phyloP scores from a whole-genome alignment of 2,113 vertebrate species.

The Archilochus colubris region DNA sequence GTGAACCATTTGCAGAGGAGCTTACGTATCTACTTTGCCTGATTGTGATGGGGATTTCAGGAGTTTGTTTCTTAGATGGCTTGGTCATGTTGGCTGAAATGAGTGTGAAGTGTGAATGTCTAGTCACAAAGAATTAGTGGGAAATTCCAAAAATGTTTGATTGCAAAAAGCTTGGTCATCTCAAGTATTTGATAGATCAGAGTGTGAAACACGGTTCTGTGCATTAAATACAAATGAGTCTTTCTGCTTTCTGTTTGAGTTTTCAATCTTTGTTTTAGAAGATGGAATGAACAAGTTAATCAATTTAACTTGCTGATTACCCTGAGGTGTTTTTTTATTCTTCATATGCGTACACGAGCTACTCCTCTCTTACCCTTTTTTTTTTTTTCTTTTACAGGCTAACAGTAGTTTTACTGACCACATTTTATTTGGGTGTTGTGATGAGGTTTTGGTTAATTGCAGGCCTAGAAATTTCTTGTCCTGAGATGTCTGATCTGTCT shows the following conservation, averaged over 20 bases:
- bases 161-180: not conserved
- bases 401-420: not conserved
- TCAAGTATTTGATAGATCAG: not conserved
- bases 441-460: not conserved
- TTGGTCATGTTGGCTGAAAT: not conserved
- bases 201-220: not conserved
- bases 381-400: not conserved
- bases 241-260: not conserved
- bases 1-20: not conserved
- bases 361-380: not conserved
- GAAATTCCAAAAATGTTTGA: not conserved
- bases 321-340: not conserved
- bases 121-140: not conserved
- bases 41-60: not conserved
- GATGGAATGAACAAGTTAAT: not conserved
- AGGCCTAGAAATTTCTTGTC: not conserved
- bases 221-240: not conserved
- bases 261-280: not conserved
- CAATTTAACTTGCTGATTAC: not conserved
- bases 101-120: rapidly evolving
- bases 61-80: not conserved
- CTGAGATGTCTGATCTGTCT: not conserved
- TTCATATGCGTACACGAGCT: not conserved
- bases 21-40: not conserved
- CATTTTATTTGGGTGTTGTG: not conserved